These are phyloP conservation scores for Nesidiocoris tenuis DNA, from an alignment of 2,888 invertebrate species.

Conservation along the genomic window DNA sequence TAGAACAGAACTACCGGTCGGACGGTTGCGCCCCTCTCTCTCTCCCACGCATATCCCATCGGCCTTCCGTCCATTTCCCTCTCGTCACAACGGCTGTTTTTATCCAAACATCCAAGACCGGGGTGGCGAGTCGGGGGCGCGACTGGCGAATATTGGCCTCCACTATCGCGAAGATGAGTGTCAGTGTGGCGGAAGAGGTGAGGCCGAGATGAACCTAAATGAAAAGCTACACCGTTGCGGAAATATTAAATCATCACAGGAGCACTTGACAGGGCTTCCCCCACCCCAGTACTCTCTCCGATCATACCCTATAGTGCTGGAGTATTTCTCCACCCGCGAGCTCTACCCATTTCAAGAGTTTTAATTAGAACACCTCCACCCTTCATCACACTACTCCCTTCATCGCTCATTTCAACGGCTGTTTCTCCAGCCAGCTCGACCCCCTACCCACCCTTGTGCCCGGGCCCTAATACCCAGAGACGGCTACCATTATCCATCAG, in stretches of 20 bases:
- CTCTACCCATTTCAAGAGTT: not conserved
- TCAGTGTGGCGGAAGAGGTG: no score
- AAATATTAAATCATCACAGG: constrained; percentile 20
- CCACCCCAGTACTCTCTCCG: not conserved
- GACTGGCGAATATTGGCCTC: not conserved
- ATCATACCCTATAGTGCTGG: not conserved
- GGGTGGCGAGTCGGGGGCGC: not conserved
- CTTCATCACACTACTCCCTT: not conserved
- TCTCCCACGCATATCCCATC: not conserved
- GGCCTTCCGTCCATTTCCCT: not conserved
- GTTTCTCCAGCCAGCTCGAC: not conserved
- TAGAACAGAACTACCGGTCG: not conserved
- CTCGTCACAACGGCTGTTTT: not conserved
- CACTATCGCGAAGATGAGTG: not conserved
- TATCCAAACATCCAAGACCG: not conserved
- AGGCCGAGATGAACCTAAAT: constrained; percentile 2
- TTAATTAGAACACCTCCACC: not conserved
- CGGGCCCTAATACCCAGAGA: not conserved
- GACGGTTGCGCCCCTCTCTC: not conserved
- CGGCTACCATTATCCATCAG: not conserved
- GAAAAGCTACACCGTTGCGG: constrained; percentile 17
- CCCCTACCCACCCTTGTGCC: no score
- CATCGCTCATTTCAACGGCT: not conserved
- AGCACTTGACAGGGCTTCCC: not conserved
- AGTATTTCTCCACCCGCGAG: not conserved